Evolutionary conservation across 2,797 vertebrate genomes (phyloP).

Genomic region (Limnodromus scolopaceus): DNA sequence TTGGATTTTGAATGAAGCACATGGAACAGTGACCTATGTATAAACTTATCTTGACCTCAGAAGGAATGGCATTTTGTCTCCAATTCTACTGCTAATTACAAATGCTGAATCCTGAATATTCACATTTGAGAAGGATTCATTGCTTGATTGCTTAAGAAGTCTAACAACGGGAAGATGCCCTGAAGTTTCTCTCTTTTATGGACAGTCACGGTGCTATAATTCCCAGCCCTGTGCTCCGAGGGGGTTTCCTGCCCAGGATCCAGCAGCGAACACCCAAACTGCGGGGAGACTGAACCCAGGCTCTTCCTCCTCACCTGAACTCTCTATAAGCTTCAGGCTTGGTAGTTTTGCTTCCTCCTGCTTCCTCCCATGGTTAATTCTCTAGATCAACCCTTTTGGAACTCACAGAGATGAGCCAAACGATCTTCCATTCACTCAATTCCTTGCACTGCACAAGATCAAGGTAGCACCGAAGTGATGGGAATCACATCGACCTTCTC

Average conservation of each 20-base stretch:
- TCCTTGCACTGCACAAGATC: background rate
- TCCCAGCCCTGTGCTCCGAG: background rate
- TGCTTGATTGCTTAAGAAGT: background rate
- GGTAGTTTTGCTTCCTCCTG: background rate
- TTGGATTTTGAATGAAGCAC: background rate
- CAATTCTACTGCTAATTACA: background rate
- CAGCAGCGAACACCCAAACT: background rate
- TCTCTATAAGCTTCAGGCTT: background rate
- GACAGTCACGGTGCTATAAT: rapidly evolving
- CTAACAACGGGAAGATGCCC: rapidly evolving
- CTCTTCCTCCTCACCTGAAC: background rate
- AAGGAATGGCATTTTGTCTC: background rate
- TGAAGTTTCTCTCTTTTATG: rapidly evolving
- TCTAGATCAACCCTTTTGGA: background rate
- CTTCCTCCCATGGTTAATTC: background rate
- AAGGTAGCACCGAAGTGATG: rapidly evolving
- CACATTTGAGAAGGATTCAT: background rate
- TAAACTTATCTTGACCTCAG: background rate
- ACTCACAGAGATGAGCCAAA: background rate
- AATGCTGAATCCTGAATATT: background rate
- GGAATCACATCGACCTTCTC: background rate
- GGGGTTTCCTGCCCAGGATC: background rate
- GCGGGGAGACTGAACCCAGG: background rate
- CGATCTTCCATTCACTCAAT: rapidly evolving
- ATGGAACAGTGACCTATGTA: background rate